These are phyloP conservation scores for Glossosoma conforme DNA, from an alignment of 1,140 invertebrate species.

Conservation along the genomic window DNA sequence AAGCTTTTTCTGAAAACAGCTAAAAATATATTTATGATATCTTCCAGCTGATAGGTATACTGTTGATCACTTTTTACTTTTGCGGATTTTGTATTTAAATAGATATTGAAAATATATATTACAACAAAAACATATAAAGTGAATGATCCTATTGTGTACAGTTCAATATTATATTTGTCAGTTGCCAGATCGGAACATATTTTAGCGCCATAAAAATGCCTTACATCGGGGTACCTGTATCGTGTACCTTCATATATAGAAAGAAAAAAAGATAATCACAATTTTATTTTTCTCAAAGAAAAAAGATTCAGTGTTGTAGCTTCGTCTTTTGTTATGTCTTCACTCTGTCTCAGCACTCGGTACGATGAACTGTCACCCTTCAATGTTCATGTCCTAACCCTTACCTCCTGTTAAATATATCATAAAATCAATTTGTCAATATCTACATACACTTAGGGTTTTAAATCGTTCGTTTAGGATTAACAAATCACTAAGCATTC, in stretches of 20 bases:
- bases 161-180: slow-evolving; percentile 13
- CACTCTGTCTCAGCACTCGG: slow-evolving; percentile 16
- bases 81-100: background rate
- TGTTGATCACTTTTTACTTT: too few species aligned
- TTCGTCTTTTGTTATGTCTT: slow-evolving; percentile 26
- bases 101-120: background rate
- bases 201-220: slow-evolving; percentile 31
- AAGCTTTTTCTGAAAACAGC: slow-evolving; percentile 30
- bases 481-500: too few species aligned
- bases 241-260: slow-evolving; percentile 31
- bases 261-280: slow-evolving; percentile 29
- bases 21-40: slow-evolving; percentile 23
- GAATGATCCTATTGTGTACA: background rate
- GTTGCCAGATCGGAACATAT: slow-evolving; percentile 21
- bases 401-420: background rate
- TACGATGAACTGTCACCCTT: too few species aligned
- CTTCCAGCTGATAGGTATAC: slow-evolving; percentile 13
- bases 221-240: slow-evolving; percentile 31
- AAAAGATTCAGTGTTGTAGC: slow-evolving; percentile 28
- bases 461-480: too few species aligned
- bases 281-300: slow-evolving; percentile 30
- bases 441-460: slow-evolving; percentile 19
- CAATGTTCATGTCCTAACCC: slow-evolving; percentile 1
- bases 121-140: background rate
- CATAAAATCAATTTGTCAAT: slow-evolving; percentile 2